These are phyloP conservation scores for Hypena proboscidalis DNA, from an alignment of 2,888 invertebrate species.

Conservation along the genomic window DNA sequence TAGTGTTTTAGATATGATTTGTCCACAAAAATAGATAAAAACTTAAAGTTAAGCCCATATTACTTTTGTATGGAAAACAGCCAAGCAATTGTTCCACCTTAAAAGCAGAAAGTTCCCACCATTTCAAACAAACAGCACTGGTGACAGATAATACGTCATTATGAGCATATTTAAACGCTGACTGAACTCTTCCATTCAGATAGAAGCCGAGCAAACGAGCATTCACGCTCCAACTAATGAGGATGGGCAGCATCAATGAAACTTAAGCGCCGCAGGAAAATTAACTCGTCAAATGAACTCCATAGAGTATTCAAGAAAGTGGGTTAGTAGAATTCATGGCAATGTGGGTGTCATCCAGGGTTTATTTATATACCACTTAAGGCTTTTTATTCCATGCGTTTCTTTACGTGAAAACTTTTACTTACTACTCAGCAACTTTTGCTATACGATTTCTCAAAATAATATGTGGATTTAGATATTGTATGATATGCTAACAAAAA, in stretches of 20 bases:
- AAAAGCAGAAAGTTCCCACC: slow-evolving; percentile 2
- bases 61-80: too few species aligned
- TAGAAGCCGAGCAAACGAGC: slow-evolving; percentile 58
- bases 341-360: slow-evolving; percentile 11
- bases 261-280: slow-evolving; percentile 59
- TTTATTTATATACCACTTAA: too few species aligned
- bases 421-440: too few species aligned
- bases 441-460: too few species aligned
- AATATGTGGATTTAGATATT: too few species aligned
- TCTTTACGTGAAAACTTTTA: too few species aligned
- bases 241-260: slow-evolving; percentile 50
- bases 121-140: slow-evolving; percentile 19
- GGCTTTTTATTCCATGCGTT: too few species aligned
- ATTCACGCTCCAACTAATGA: slow-evolving; percentile 61
- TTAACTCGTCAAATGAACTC: slow-evolving; percentile 61
- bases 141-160: slow-evolving; percentile 48
- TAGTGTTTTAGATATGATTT: too few species aligned
- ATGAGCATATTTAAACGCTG: slow-evolving; percentile 47
- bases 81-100: not conserved
- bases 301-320: slow-evolving; percentile 39
- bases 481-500: too few species aligned
- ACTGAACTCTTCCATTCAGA: slow-evolving; percentile 40
- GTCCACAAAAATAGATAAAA: too few species aligned
- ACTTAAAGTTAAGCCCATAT: too few species aligned
- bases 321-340: slow-evolving; percentile 27